phyloP scores from a whole-genome alignment of 1,140 invertebrate genomes.

The Cydia fagiglandana region DNA sequence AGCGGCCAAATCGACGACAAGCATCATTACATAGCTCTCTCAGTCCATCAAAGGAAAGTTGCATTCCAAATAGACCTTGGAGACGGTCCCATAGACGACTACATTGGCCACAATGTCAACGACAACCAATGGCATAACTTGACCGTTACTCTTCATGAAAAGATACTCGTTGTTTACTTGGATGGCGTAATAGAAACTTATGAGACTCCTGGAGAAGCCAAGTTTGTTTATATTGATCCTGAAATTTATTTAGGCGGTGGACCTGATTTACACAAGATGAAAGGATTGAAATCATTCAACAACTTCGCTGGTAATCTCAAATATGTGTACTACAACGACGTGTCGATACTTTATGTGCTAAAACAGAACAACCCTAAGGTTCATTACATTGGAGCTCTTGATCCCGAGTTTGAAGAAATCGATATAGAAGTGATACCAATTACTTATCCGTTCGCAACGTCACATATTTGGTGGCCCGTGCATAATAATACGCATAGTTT shows the following conservation, averaged over 20 bases:
- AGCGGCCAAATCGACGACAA: slow-evolving; percentile 90
- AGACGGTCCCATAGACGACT: slow-evolving; percentile 84
- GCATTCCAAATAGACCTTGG: slow-evolving; percentile 92
- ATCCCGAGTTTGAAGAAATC: slow-evolving; percentile 90
- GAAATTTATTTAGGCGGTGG: slow-evolving; percentile 95
- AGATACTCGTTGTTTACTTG: slow-evolving; percentile 85
- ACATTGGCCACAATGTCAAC: slow-evolving; percentile 85
- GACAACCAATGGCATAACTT: slow-evolving; percentile 93
- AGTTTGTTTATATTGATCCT: slow-evolving; percentile 93
- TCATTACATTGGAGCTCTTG: slow-evolving; percentile 88
- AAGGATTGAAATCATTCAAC: slow-evolving; percentile 85
- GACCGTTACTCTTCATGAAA: slow-evolving; percentile 89
- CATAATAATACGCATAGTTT: slow-evolving; percentile 83
- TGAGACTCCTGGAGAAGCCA: slow-evolving; percentile 85
- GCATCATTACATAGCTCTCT: slow-evolving; percentile 90
- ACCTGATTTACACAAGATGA: slow-evolving; percentile 88
- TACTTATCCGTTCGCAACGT: slow-evolving; percentile 93
- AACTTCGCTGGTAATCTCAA: slow-evolving; percentile 93
- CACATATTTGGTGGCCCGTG: slow-evolving; percentile 91
- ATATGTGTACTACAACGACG: slow-evolving; percentile 95
- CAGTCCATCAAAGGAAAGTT: slow-evolving; percentile 88
- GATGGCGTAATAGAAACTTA: slow-evolving; percentile 85
- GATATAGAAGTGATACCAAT: slow-evolving; percentile 94
- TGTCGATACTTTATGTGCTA: slow-evolving; percentile 93
- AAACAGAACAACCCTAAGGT: slow-evolving; percentile 90